These are phyloP conservation scores for Bergia sp. DNA, from an alignment of 92 coral and sea anemone genomes.

Conservation along the genomic window DNA sequence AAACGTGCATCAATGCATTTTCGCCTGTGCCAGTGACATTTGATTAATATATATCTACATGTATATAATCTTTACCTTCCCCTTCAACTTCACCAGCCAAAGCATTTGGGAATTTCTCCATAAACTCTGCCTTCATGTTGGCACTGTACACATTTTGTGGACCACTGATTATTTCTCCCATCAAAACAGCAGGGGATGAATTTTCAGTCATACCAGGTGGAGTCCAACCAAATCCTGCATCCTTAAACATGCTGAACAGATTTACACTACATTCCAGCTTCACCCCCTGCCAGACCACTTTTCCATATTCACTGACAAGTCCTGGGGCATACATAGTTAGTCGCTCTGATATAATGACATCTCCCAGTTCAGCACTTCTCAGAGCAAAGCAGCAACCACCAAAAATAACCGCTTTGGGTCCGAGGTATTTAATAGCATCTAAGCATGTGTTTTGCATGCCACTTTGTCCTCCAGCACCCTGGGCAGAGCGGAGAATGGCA, in stretches of 20 bases:
- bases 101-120: slow-evolving; percentile 16
- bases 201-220: background rate
- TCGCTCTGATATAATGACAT: slow-evolving; percentile 16
- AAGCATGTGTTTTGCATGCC: slow-evolving; percentile 25
- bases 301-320: background rate
- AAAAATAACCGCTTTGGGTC: slow-evolving; percentile 24
- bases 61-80: slow-evolving; percentile 2
- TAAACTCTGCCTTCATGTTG: background rate
- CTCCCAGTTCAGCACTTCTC: slow-evolving; percentile 25
- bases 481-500: slow-evolving; percentile 14
- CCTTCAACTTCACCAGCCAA: slow-evolving; percentile 32
- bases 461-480: slow-evolving; percentile 18
- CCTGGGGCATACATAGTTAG: slow-evolving; percentile 23
- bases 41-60: too few relatives aligned
- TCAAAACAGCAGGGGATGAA: slow-evolving; percentile 3
- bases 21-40: too few relatives aligned
- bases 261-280: background rate
- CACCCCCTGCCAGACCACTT: background rate
- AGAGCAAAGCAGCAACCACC: slow-evolving; percentile 32
- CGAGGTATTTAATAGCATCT: slow-evolving; percentile 14
- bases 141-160: slow-evolving; percentile 5
- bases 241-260: slow-evolving; percentile 25
- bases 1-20: too few relatives aligned
- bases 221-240: background rate
- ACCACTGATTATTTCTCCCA: slow-evolving; percentile 36